phyloP scores from a whole-genome alignment of 2,113 vertebrate genomes.

The Pygoscelis antarcticus region DNA sequence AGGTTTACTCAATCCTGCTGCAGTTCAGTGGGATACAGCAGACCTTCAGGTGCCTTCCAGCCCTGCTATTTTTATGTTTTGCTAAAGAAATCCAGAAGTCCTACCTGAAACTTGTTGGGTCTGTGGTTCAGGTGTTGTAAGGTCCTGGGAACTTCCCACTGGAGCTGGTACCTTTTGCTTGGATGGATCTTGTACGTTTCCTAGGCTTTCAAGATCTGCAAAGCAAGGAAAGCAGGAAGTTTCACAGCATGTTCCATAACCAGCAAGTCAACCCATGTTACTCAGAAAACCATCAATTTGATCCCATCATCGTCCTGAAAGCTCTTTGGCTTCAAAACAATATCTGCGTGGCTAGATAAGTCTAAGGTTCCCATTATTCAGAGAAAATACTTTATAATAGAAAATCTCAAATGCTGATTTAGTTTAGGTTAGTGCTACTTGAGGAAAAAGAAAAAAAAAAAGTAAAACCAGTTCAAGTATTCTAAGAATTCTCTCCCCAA shows the following conservation, averaged over 20 bases:
- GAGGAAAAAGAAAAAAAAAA: neutral
- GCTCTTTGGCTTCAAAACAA: neutral
- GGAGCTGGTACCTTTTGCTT: conserved; percentile 3
- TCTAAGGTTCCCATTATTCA: neutral
- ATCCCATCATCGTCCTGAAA: neutral
- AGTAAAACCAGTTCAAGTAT: neutral
- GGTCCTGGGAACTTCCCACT: conserved; percentile 27
- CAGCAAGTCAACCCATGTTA: neutral
- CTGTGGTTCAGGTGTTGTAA: conserved; percentile 5
- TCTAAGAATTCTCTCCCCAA: conserved; percentile 14
- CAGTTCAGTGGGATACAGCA: neutral
- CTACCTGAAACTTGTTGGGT: conserved; percentile 36
- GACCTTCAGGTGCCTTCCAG: neutral
- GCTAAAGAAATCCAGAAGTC: neutral
- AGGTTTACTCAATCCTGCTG: neutral
- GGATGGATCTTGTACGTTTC: neutral
- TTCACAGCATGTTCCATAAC: neutral
- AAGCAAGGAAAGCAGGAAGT: neutral
- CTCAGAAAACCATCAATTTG: neutral
- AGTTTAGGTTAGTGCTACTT: neutral
- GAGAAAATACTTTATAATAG: neutral
- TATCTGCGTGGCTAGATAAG: neutral
- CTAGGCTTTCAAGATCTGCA: conserved; percentile 47
- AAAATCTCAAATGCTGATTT: neutral
- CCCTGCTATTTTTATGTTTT: neutral